Evolutionary conservation across 2,113 vertebrate genomes (phyloP), one percentile per base, ranked within the genome.

Genomic region (Microcebus lehilahytsara): DNA sequence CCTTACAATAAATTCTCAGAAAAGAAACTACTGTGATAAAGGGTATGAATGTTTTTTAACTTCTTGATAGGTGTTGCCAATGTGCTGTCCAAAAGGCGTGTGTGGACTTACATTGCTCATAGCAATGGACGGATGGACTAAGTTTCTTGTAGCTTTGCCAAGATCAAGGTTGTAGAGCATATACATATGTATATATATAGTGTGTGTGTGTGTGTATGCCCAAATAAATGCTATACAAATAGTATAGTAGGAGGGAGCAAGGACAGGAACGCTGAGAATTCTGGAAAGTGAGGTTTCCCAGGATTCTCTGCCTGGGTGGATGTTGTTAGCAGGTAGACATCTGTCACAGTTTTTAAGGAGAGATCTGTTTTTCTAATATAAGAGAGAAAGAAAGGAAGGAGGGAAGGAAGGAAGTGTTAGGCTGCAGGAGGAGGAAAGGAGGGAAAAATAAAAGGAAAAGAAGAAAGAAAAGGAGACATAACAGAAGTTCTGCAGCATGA

Each of bases 111-210:
- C 30, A n/a, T 14, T 46, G 91, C 80, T 94, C 51, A 40, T 27
- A 77, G 71, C 53, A 51, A 34, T 34, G 85, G 4, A 3, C 1
- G 22, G 4, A 5, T 13, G 2, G 16, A 14, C 62, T 56, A 78
- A 69, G 37, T 89, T 83, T 89, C 96, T 79, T 92, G n/a, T 56
- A 51, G 1, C 14, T 72, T 95, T 86, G 74, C 93, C 86, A 96
- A 46, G 40, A 53, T 49, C 51, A 13, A 67, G n/a, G 42, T 81
- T 56, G 42, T 46, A n/a, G 19, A 91, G 58, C 51, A 49, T 49
- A 49, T 49, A 49, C 9, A 49, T 49, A 49, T 46, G 1, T 46
- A 1, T 46, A 46, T 46, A 32, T 12, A 58, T 17, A 1, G 4
- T 11, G 32, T 25, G 42, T 64, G 2, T 20, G 42, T 16, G 42